Base-by-base conservation (phyloP, 2,888 invertebrate genomes). In the Lasius fuliginosus region DNA sequence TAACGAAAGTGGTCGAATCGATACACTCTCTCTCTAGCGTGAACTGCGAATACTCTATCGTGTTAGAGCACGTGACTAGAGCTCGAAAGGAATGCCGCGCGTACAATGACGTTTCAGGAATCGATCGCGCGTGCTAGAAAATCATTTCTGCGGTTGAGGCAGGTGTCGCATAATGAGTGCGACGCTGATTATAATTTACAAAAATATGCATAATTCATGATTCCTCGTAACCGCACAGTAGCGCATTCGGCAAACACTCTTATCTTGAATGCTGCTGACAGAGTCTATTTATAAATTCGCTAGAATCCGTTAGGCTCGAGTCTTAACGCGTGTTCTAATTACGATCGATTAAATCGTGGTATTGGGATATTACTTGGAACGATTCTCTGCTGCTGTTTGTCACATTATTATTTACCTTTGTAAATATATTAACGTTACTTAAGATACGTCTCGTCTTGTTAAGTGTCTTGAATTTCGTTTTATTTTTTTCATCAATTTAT, bases 141-240 rank as follows among this genome's bases (percentile, higher is more conserved):
- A 67, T 67, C 40, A 15, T 30, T 30, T 12, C 67, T 56, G 77
- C 58, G 68, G 68, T 77, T 77, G 18, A 15, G 23, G 68, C 77
- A 68, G 68, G 58, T 77, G 68, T 77, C 56, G 30, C 12, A 58
- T 77, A 77, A 77, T 77, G 40, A 77, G 40, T 12, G 23, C 23
- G 42, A 42, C 23, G 30, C 42, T 68, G 42, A 56, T 68, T 58
- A 40, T 56, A 58, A 58, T 77, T 77, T 77, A 30, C 56, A 58
- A 30, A 67, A 30, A 42, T 68, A 33, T 77, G 23, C 77, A 77
- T 77, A 68, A 77, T 77, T 77, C 77, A 77, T 77, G 68, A 68
- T 15, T 56, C 12, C n/a, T 53, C 15, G 9, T 68, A 68, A 68
- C 42, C 53, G 40, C 67, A 67, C n/a, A 68, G 30, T 40, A 36